Evolutionary conservation across 2,113 vertebrate species (phyloP), one percentile per base, ranked within the genome.

Genomic region (Seriola quinqueradiata): DNA sequence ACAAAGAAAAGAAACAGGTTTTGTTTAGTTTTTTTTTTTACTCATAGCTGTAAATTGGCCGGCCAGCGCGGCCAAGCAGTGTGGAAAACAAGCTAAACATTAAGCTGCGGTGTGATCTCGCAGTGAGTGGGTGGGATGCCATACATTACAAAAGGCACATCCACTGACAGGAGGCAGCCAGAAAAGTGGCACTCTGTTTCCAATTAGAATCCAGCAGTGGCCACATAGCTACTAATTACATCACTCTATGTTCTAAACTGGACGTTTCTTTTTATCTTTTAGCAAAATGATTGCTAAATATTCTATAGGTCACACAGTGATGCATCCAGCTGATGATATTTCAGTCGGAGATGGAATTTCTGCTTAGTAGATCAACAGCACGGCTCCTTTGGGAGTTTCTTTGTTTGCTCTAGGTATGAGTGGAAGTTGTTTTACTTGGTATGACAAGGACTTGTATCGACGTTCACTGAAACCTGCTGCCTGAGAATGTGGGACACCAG

Each of bases 121-220:
- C 34, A 86, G 79, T 68, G 77, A 83, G 87, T 79, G 76, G 86
- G 84, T 81, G 86, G 80, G 59, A 76, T 79, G 70, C 83, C 67
- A 66, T 72, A 89, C 46, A 67, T 81, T 83, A 69, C 70, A 81
- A 85, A 76, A 87, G 89, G 79, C 77, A 74, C 13, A 55, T 88
- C 84, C 61, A 79, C 70, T 88, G 82, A 93, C 79, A 81, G 71
- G 79, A 82, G 42, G 72, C 76, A 81, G 74, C 59, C 38, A 59
- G 76, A 76, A 86, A 48, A 52, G 59, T 69, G 66, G 71, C 86
- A 82, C 75, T 89, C 60, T 74, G 63, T 86, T 79, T 86, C 79
- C 63, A 86, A 82, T 86, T 88, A 75, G 36, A 77, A 76, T 83
- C 71, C 79, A 86, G 42, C 69, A 73, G 71, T 69, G 69, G 66